phyloP scores from a whole-genome alignment of 2,113 vertebrate species.

The Chrysochloris asiatica region DNA sequence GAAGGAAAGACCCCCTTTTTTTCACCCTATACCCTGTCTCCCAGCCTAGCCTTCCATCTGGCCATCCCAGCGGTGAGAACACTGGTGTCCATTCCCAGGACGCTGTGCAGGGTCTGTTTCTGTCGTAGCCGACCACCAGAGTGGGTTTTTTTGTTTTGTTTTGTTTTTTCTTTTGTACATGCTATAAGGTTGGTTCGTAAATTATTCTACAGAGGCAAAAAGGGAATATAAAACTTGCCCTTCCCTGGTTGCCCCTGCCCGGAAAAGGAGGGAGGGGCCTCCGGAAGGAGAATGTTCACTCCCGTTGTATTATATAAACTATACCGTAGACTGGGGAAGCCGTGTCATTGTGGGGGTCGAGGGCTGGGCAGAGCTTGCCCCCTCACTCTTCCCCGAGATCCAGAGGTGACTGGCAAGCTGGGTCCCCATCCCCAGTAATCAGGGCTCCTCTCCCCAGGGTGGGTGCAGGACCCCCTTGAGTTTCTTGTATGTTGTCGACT shows the following conservation, averaged over 20 bases:
- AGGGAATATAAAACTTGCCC: conserved; percentile 50
- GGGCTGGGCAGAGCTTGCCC: background rate
- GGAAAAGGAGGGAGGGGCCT: background rate
- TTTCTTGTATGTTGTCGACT: conserved; percentile 31
- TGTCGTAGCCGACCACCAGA: conserved; percentile 77
- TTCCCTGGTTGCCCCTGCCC: background rate
- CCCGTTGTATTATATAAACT: conserved; percentile 66
- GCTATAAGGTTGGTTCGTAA: conserved; percentile 92
- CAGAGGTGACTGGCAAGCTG: background rate
- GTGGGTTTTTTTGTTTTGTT: conserved; percentile 3
- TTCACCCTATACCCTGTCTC: background rate
- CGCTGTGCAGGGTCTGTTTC: conserved; percentile 95
- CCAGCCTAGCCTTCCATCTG: background rate
- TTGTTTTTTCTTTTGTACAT: conserved; percentile 87
- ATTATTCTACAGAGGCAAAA: conserved; percentile 83
- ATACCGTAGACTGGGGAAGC: conserved; percentile 18
- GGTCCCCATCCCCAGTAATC: background rate
- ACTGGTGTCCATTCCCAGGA: conserved; percentile 83
- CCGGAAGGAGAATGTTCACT: background rate
- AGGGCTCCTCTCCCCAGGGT: background rate
- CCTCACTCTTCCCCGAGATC: background rate
- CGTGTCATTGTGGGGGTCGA: background rate
- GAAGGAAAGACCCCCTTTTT: background rate
- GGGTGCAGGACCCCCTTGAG: background rate
- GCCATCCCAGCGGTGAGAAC: background rate